Conservation (phyloP, 1,140 invertebrate species). For the Plutomurus gul region DNA sequence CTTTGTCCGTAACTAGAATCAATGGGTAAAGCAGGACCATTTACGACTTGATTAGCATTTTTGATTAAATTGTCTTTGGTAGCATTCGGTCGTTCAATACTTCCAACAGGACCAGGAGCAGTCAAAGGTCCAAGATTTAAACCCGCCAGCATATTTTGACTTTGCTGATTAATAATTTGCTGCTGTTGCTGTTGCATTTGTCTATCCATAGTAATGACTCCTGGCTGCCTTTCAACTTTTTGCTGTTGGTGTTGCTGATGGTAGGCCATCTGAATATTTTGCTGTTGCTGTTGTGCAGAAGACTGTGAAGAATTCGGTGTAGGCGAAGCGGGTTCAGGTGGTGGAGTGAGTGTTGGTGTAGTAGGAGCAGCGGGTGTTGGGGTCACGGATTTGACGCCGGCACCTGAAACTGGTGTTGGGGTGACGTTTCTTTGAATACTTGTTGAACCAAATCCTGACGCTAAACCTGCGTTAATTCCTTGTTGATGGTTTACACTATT, state of each 20-base stretch:
- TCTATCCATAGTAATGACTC: constrained; percentile 31
- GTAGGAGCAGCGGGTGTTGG: constrained; percentile 24
- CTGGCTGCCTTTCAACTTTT: constrained; percentile 30
- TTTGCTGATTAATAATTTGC: constrained; percentile 41
- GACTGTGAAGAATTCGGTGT: constrained; percentile 21
- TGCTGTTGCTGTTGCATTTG: constrained; percentile 53
- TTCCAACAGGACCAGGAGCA: constrained; percentile 44
- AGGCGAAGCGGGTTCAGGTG: not conserved
- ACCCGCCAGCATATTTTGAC: not conserved
- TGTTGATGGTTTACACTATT: not conserved
- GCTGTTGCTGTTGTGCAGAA: constrained; percentile 55
- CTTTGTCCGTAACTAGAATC: not conserved
- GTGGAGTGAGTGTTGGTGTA: constrained; percentile 6
- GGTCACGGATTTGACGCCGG: not conserved
- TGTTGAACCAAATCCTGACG: not conserved
- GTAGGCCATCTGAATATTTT: constrained; percentile 55
- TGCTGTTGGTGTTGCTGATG: constrained; percentile 52
- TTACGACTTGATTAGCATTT: not conserved
- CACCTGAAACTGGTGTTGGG: constrained; percentile 5
- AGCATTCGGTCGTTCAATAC: constrained; percentile 20
- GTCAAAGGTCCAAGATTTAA: constrained; percentile 3
- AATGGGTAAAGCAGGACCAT: not conserved
- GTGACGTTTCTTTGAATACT: constrained; percentile 24
- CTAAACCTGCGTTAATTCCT: not conserved
- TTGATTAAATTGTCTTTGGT: constrained; percentile 16